Conservation (phyloP, 1,140 invertebrate species). For the Bombus sibiricus region DNA sequence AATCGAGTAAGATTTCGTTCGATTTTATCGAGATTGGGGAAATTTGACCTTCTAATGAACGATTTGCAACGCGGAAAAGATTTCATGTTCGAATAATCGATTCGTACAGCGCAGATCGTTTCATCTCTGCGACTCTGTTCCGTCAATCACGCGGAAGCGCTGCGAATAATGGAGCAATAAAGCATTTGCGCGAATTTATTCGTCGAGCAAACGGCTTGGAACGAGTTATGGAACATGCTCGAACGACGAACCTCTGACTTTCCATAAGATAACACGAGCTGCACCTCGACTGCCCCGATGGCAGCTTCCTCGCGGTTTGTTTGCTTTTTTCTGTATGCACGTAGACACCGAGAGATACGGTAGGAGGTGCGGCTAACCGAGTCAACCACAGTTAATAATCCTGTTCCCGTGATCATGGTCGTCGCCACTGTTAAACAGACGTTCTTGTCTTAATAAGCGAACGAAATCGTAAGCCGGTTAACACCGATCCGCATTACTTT, state of each 20-base stretch:
- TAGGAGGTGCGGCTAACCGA: slow-evolving; percentile 68
- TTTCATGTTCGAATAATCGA: too few relatives aligned
- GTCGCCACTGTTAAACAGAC: slow-evolving; percentile 58
- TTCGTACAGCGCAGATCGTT: too few relatives aligned
- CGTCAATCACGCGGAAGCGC: neutral
- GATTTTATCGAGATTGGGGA: neutral
- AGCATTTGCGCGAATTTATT: slow-evolving; percentile 17
- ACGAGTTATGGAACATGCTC: neutral
- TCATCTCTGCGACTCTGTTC: too few relatives aligned
- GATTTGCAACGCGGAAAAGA: too few relatives aligned
- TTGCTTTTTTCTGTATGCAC: slow-evolving; percentile 56
- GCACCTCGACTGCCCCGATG: slow-evolving; percentile 32
- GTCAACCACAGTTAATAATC: slow-evolving; percentile 67
- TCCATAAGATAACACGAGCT: neutral
- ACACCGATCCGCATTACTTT: neutral
- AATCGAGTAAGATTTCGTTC: neutral
- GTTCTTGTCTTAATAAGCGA: slow-evolving; percentile 54
- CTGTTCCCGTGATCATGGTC: slow-evolving; percentile 55
- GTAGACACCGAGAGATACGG: slow-evolving; percentile 48
- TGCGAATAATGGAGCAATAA: neutral
- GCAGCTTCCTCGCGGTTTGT: slow-evolving; percentile 32
- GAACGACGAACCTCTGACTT: slow-evolving; percentile 15
- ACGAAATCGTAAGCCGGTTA: slow-evolving; percentile 37
- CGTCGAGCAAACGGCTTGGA: neutral
- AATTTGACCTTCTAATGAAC: neutral